These are phyloP conservation scores for Lonchura striata DNA, from an alignment of 2,113 vertebrate species.

Conservation along the genomic window DNA sequence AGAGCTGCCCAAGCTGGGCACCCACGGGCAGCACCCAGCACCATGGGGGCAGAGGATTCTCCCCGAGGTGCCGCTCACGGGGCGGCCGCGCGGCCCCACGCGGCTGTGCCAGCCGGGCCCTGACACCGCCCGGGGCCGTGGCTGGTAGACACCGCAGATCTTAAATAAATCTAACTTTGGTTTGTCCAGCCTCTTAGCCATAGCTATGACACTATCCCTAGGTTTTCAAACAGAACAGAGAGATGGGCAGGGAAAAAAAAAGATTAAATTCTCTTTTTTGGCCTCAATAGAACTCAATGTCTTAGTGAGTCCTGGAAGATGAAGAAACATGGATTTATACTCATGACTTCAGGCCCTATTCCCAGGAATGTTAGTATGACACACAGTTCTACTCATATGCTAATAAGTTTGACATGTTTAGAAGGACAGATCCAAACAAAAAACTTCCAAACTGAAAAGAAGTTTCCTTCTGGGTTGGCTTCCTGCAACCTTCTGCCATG, in stretches of 20 bases:
- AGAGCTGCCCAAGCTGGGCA: too few species aligned
- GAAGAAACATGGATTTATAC: not conserved
- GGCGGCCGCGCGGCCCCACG: too few species aligned
- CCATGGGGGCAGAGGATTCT: too few species aligned
- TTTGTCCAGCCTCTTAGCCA: not conserved
- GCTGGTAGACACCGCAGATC: not conserved
- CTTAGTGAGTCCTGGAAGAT: not conserved
- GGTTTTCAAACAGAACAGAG: not conserved
- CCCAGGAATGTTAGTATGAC: not conserved
- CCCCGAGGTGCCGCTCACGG: too few species aligned
- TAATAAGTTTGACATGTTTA: not conserved
- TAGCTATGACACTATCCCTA: not conserved
- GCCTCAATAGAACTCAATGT: not conserved
- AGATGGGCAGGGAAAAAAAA: not conserved
- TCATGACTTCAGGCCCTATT: not conserved
- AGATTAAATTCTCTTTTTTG: not conserved
- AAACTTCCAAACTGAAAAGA: not conserved
- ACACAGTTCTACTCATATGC: not conserved
- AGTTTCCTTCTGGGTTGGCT: not conserved
- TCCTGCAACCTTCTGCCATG: not conserved
- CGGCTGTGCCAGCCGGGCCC: too few species aligned
- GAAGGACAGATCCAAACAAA: not conserved
- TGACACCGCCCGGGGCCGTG: too few species aligned
- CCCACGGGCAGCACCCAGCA: too few species aligned
- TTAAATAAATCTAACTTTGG: not conserved